Conservation (phyloP, 2,888 invertebrate genomes). For the Acanthacorydalis orientalis region DNA sequence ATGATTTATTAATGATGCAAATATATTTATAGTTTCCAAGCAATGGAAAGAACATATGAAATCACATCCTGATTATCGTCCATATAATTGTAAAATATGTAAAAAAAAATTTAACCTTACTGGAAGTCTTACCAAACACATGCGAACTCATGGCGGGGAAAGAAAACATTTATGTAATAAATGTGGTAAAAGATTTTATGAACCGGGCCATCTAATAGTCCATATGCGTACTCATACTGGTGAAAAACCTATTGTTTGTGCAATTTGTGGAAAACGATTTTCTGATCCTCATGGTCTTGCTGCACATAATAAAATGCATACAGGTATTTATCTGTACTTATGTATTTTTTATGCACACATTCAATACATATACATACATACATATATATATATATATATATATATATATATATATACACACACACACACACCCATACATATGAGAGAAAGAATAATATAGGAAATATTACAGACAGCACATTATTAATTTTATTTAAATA, state of each 20-base stretch:
- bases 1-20: conserved; percentile 10
- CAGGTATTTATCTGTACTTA: conserved; percentile 12
- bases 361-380: too few species aligned
- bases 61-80: conserved; percentile 19
- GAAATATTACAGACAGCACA: too few species aligned
- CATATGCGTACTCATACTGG: conserved; percentile 23
- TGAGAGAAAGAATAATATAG: too few species aligned
- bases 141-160: conserved; percentile 20
- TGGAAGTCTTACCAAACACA: conserved; percentile 20
- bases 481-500: too few species aligned
- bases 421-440: too few species aligned
- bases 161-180: conserved; percentile 20
- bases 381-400: too few species aligned
- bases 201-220: conserved; percentile 18
- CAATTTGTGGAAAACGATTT: conserved; percentile 21
- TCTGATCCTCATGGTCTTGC: conserved; percentile 19
- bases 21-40: conserved; percentile 15
- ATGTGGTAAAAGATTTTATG: conserved; percentile 21
- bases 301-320: conserved; percentile 22
- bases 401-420: too few species aligned
- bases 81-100: conserved; percentile 21
- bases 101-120: conserved; percentile 21
- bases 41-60: conserved; percentile 18
- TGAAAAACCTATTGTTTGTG: conserved; percentile 21
- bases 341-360: background rate